A percentile compares a stretch with the other conserved stretches of the same genome.
phyloP scores from a whole-genome alignment of 1,140 invertebrate species.

The Zaprionus ornatus region DNA sequence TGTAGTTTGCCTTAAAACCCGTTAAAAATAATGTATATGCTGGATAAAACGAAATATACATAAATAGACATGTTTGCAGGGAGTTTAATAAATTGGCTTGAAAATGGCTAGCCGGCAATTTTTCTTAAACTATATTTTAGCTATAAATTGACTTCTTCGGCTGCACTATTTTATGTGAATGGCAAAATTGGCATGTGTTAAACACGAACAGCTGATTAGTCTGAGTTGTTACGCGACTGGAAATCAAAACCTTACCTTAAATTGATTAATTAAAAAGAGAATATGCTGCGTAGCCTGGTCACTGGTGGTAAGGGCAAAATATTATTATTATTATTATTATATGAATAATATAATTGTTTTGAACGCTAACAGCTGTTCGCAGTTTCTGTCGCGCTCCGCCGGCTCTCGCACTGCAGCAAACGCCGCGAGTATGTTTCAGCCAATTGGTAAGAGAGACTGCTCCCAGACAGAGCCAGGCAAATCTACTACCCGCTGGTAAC shows the following conservation, averaged over 20 bases:
- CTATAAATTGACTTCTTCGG: neutral
- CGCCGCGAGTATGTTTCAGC: conserved; percentile 56
- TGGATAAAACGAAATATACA: no score
- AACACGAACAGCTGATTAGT: conserved; percentile 48
- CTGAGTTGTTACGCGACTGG: conserved; percentile 62
- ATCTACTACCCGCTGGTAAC: conserved; percentile 29
- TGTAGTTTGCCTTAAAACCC: no score
- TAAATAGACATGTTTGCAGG: no score
- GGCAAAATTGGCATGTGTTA: conserved; percentile 39
- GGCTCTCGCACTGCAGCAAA: conserved; percentile 31
- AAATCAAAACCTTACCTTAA: conserved; percentile 1
- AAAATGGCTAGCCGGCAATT: neutral
- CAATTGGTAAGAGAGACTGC: conserved; percentile 20
- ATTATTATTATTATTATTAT: neutral
- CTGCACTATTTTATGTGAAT: conserved; percentile 33
- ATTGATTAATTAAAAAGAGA: conserved; percentile 9
- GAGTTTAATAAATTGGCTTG: neutral
- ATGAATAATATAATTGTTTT: neutral
- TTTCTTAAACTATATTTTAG: neutral
- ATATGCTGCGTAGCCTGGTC: conserved; percentile 59
- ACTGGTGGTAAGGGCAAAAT: conserved; percentile 36
- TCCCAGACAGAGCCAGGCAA: conserved; percentile 12
- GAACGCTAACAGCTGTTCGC: conserved; percentile 46
- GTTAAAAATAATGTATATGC: no score
- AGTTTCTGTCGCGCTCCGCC: conserved; percentile 48